Conservation (phyloP, 2,113 vertebrate species). For the Rhinogobius similis region DNA sequence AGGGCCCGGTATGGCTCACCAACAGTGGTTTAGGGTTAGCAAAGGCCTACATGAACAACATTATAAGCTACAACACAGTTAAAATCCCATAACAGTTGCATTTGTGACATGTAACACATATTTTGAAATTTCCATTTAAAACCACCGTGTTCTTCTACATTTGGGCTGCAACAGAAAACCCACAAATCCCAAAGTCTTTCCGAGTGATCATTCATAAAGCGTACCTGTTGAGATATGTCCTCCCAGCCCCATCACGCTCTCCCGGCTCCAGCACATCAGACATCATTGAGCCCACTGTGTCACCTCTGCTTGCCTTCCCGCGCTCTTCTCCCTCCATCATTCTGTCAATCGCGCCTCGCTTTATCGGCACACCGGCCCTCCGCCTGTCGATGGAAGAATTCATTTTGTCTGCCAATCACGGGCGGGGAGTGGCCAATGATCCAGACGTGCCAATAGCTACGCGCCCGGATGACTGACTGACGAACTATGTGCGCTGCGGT, state of each 20-base stretch:
- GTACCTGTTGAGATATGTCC: not conserved
- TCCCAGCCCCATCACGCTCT: not conserved
- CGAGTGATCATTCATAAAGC: not conserved
- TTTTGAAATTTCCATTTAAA: not conserved
- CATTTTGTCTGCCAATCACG: constrained; percentile 75
- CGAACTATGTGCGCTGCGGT: constrained; percentile 45
- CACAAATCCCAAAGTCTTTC: not conserved
- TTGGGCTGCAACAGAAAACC: not conserved
- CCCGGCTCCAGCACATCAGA: constrained; percentile 20
- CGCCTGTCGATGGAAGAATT: constrained; percentile 74
- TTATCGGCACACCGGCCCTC: constrained; percentile 62
- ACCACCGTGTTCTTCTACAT: not conserved
- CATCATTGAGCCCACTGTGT: constrained; percentile 48
- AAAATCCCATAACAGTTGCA: no score
- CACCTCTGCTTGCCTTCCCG: constrained; percentile 48
- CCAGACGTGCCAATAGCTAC: constrained; percentile 70
- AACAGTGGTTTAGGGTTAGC: no score
- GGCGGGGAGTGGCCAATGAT: constrained; percentile 65
- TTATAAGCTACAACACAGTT: no score
- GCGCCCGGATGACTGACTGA: constrained; percentile 70
- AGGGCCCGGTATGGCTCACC: no score
- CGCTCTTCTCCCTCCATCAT: constrained; percentile 64
- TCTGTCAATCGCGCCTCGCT: constrained; percentile 67
- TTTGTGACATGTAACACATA: no score
- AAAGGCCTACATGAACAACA: no score